A percentile compares a stretch with the other conserved stretches of the same genome.
These are phyloP conservation scores for Urophycis tenuis DNA, from an alignment of 2,797 vertebrate species.

Conservation along the genomic window DNA sequence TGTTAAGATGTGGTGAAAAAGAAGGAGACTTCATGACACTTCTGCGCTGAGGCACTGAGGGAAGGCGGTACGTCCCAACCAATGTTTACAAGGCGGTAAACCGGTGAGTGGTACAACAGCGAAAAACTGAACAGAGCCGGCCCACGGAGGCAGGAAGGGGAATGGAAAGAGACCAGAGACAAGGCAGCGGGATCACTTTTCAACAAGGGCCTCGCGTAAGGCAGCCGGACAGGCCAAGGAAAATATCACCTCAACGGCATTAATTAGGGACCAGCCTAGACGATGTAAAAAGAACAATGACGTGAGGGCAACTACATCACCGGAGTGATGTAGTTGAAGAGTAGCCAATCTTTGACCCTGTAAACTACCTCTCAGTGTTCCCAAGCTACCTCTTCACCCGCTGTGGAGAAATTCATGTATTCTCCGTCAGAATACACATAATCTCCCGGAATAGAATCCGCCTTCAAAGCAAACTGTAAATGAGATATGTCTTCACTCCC, in stretches of 20 bases:
- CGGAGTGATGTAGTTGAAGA: too few species aligned
- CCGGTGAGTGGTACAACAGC: conserved; percentile 48
- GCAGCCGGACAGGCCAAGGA: conserved; percentile 69
- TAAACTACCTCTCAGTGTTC: conserved; percentile 32
- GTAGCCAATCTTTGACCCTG: conserved; percentile 42
- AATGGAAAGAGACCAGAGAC: conserved; percentile 25
- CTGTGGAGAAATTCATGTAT: conserved; percentile 13
- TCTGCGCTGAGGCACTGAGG: background rate
- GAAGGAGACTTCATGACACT: background rate
- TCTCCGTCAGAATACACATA: conserved; percentile 34
- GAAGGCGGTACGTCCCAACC: conserved; percentile 26
- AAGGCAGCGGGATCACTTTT: conserved; percentile 62
- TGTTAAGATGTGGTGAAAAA: background rate
- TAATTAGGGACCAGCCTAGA: conserved; percentile 67
- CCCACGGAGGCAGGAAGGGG: conserved; percentile 34
- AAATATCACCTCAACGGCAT: conserved; percentile 78
- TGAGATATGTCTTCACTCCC: conserved; percentile 29
- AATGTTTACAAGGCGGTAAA: conserved; percentile 25
- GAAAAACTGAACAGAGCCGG: conserved; percentile 33
- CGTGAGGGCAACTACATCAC: conserved; percentile 53
- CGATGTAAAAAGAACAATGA: conserved; percentile 61
- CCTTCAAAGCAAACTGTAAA: conserved; percentile 41
- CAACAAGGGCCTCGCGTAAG: conserved; percentile 78
- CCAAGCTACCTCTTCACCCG: conserved; percentile 35
- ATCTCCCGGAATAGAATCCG: conserved; percentile 28